Evolutionary conservation across 1,140 invertebrate genomes (phyloP).

Genomic region (Drosophila orena): DNA sequence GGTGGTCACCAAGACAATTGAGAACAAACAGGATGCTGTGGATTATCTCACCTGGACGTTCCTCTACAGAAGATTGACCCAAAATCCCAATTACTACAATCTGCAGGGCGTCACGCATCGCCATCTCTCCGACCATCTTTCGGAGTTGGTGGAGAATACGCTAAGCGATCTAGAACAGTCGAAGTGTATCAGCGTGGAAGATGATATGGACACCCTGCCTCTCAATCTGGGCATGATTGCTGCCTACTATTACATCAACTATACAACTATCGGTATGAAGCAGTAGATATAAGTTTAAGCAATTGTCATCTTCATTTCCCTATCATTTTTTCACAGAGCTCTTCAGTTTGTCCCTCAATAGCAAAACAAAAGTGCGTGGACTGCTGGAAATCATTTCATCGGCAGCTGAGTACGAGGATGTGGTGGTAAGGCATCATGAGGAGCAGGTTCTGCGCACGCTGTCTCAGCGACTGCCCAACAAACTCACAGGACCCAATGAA

Average conservation of each 20-base stretch:
- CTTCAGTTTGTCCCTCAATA: conserved; percentile 98
- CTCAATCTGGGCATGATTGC: conserved; percentile 99
- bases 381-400: conserved; percentile 99
- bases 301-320: background rate
- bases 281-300: no score
- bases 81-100: conserved; percentile 99
- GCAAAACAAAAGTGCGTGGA: conserved; percentile 98
- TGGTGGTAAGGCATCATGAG: conserved; percentile 98
- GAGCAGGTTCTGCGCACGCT: conserved; percentile 95
- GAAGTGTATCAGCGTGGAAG: conserved; percentile 99
- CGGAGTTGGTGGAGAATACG: conserved; percentile 98
- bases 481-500: conserved; percentile 87
- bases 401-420: conserved; percentile 97
- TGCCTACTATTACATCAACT: conserved; percentile 99
- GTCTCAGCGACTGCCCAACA: conserved; percentile 91
- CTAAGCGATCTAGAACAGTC: conserved; percentile 98
- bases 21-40: conserved; percentile 99
- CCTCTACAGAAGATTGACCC: conserved; percentile 97
- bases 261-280: conserved; percentile 96
- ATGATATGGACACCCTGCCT: conserved; percentile 98
- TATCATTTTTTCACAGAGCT: conserved; percentile 88
- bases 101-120: conserved; percentile 98
- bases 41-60: conserved; percentile 99
- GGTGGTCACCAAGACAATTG: conserved; percentile 99
- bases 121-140: conserved; percentile 99